Base-by-base conservation (phyloP, 2,113 vertebrate genomes). In the Psophia crepitans region DNA sequence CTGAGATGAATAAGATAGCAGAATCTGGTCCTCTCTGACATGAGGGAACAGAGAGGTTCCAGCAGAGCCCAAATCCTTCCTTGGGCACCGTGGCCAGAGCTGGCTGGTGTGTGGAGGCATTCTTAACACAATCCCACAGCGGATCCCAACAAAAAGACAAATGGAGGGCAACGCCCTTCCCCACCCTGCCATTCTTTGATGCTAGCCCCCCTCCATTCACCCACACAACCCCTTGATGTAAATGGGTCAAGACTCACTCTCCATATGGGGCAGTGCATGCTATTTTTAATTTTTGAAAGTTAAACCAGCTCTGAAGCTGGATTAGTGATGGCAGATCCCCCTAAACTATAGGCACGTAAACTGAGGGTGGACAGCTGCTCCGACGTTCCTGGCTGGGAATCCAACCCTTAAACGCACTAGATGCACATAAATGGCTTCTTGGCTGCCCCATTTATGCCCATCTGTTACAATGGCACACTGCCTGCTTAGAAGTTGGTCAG, bases 221-320 rank as follows among this genome's bases (percentile, higher is more conserved):
- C 92, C 88, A 81, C 93, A 87, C 64, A 87, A 96, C 71, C 71
- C 75, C 91, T 96, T 85, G 77, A 87, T 78, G 71, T 70, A 90
- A 96, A 95, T 96, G 94, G 97, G 96, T 93, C 94, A 96, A 97
- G 92, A 97, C 89, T 87, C 37, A 48, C 30, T 49, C 89, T 94
- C 91, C 91, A 87, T 91, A 93, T 28, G 95, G 91, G 78, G 94
- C 79, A 87, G 95, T 21, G 76, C 58, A 73, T 77, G 84, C 96
- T 98, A 98, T 97, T 97, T 97, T 97, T 97, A 98, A 96, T 95
- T 93, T 96, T 92, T 96, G 97, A 97, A 97, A 98, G 95, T 90
- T 95, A 98, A 97, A 91, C 95, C 95, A 88, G 87, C 96, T 97
- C 97, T 97, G 97, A 98, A 94, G 96, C 90, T 95, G 97, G 97